These are phyloP conservation scores for Picus viridis DNA, from an alignment of 2,797 vertebrate genomes.

Conservation along the genomic window DNA sequence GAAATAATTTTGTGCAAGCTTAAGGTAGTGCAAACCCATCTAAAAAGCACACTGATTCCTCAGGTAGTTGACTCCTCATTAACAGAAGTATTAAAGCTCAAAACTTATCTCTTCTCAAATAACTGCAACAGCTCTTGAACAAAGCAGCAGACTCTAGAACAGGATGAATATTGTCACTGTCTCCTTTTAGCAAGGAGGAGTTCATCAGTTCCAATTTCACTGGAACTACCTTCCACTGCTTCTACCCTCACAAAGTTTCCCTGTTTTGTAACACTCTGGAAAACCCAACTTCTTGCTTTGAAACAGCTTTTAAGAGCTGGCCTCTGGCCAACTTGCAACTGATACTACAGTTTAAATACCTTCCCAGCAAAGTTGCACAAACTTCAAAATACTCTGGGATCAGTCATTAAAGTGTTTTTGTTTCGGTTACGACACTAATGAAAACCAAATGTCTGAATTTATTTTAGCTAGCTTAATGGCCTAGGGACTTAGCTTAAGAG, in stretches of 20 bases:
- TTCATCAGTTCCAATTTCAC: slow-evolving; percentile 10
- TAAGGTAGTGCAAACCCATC: background rate
- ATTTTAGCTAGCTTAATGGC: slow-evolving; percentile 73
- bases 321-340: slow-evolving; percentile 72
- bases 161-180: background rate
- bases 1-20: background rate
- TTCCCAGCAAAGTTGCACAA: slow-evolving; percentile 76
- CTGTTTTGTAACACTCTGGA: slow-evolving; percentile 35
- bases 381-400: slow-evolving; percentile 80
- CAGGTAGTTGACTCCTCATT: background rate
- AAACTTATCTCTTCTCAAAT: background rate
- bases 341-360: slow-evolving; percentile 77
- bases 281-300: slow-evolving; percentile 66
- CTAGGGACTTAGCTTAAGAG: slow-evolving; percentile 68
- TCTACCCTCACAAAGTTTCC: background rate
- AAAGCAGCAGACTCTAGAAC: background rate
- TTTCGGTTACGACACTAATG: slow-evolving; percentile 79
- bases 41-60: background rate
- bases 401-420: slow-evolving; percentile 80
- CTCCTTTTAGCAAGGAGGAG: background rate
- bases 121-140: background rate
- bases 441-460: slow-evolving; percentile 81
- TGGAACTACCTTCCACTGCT: slow-evolving; percentile 36
- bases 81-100: background rate
- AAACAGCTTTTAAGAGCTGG: slow-evolving; percentile 73